phyloP scores from a whole-genome alignment of 2,797 vertebrate species.

The Scolopax rusticola region DNA sequence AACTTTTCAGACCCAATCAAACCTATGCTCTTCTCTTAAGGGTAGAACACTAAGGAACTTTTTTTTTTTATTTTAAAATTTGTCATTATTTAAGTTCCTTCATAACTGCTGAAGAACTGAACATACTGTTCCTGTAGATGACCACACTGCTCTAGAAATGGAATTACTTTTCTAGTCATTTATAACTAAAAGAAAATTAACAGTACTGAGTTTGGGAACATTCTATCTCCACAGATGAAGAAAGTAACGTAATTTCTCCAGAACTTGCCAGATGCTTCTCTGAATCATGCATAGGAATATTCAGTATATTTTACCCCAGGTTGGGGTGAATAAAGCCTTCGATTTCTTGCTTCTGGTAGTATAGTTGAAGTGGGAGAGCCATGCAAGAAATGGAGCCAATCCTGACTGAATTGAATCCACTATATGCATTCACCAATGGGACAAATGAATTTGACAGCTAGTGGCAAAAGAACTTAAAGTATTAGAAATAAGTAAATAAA shows the following conservation, averaged over 20 bases:
- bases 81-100: neutral
- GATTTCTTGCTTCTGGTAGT: neutral
- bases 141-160: neutral
- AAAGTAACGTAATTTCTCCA: neutral
- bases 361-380: neutral
- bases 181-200: neutral
- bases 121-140: constrained; percentile 1
- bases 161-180: neutral
- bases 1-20: neutral
- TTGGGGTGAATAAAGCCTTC: neutral
- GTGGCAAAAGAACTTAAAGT: neutral
- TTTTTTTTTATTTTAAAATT: neutral
- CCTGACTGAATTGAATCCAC: neutral
- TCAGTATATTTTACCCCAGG: neutral
- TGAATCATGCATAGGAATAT: neutral
- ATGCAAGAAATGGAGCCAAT: neutral
- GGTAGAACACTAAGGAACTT: neutral
- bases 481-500: neutral
- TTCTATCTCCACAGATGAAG: neutral
- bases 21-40: neutral
- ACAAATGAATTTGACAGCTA: neutral
- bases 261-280: neutral
- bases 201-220: neutral
- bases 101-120: neutral
- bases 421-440: neutral